phyloP scores from a whole-genome alignment of 1,140 invertebrate genomes.

The Caerostris darwini region DNA sequence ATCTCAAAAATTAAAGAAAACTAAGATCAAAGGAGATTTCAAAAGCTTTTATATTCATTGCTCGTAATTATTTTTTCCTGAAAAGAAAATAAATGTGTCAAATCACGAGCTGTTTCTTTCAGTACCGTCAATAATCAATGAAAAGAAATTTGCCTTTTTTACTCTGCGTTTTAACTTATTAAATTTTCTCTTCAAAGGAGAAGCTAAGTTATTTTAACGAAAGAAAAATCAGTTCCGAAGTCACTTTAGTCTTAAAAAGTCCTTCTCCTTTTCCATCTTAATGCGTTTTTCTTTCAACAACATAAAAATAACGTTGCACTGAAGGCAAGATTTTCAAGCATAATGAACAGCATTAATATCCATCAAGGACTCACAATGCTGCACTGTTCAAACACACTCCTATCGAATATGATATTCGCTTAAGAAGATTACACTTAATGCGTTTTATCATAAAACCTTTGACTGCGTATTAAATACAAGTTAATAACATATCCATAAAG shows the following conservation, averaged over 20 bases:
- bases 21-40: too few species aligned
- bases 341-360: conserved; percentile 57
- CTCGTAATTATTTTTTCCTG: too few species aligned
- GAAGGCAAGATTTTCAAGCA: background rate
- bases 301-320: conserved; percentile 2
- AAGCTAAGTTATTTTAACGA: background rate
- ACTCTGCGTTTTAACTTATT: background rate
- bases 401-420: conserved; percentile 15
- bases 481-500: conserved; percentile 39
- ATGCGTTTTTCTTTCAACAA: conserved; percentile 23
- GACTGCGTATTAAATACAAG: conserved; percentile 52
- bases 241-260: background rate
- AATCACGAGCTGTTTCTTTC: background rate
- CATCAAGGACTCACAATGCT: conserved; percentile 24
- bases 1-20: too few species aligned
- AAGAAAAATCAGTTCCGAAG: conserved; percentile 19
- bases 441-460: conserved; percentile 70
- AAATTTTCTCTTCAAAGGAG: background rate
- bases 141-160: conserved; percentile 11
- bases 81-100: too few species aligned
- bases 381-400: conserved; percentile 30
- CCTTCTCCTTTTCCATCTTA: background rate
- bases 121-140: background rate
- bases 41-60: too few species aligned
- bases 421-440: conserved; percentile 44